Base-by-base conservation (phyloP, 1,140 invertebrate species). In the Schlechtendalia chinensis region DNA sequence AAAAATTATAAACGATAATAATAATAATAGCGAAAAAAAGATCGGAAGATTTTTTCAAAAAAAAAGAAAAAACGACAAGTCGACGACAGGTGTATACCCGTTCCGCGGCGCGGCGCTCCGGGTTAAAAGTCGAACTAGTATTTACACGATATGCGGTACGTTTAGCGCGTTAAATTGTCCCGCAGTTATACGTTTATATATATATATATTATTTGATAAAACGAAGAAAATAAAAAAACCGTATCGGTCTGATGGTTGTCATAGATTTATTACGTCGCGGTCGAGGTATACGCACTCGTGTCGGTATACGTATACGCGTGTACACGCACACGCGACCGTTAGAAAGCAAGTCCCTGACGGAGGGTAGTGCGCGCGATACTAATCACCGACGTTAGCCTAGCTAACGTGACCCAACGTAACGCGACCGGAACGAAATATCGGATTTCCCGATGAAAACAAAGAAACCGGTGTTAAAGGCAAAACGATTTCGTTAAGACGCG, bases 51-150 rank as follows among this genome's bases (percentile, higher is more conserved):
- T 39, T 47, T 16, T n/a, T 50, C 11, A 67, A 2, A 10, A 29
- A 2, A 22, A 22, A 45, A 22, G 14, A 24, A 47, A 24, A 67
- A 29, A n/a, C 19, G 39, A 67, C 63, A n/a, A n/a, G n/a, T n/a
- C n/a, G n/a, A n/a, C 71, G 53, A 74, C 71, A 74, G 71, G 71
- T 74, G 71, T 74, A 65, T 22, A 12, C 3, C 8, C 19, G 32
- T 12, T 39, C 32, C 65, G n/a, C 10, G 1, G 39, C 47, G 14
- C 29, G 39, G 16, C 39, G 32, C 39, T 5, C 39, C 65, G 39
- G 65, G 65, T 69, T 39, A 69, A 69, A 69, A 69, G 39, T 69
- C 65, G 47, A 69, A 69, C 65, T 56, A 58, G 19, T 58, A 59
- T 75, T 59, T 1, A 32, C 29, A 6, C 69, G 24, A 54, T 50